Conservation (phyloP, 2,797 vertebrate species). For the Rhabdomys pumilio region DNA sequence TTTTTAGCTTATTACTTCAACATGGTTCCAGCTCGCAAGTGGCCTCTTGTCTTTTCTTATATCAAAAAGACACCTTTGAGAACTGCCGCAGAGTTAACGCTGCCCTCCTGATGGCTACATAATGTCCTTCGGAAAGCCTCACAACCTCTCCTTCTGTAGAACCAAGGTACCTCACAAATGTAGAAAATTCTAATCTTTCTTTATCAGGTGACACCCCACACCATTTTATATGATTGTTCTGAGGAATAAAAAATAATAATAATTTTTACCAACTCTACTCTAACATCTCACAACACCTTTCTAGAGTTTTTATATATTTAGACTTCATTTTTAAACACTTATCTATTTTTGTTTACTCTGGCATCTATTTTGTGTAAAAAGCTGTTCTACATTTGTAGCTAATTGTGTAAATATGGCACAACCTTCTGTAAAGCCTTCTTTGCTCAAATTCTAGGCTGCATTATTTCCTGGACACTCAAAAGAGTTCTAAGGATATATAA, state of each 20-base stretch:
- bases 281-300: background rate
- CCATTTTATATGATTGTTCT: background rate
- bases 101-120: background rate
- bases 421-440: background rate
- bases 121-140: background rate
- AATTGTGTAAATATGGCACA: background rate
- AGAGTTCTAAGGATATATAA: background rate
- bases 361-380: constrained; percentile 53
- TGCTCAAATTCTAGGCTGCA: background rate
- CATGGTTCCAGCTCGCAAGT: background rate
- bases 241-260: background rate
- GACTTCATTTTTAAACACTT: constrained; percentile 12
- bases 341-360: constrained; percentile 15
- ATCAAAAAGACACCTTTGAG: background rate
- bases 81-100: background rate
- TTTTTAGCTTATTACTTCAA: constrained; percentile 23
- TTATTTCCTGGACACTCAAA: constrained; percentile 2
- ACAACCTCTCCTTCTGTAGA: background rate
- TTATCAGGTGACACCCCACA: background rate
- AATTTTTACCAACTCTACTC: background rate
- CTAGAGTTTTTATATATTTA: background rate
- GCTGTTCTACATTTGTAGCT: background rate
- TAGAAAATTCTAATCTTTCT: background rate
- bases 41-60: background rate
- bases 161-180: background rate